Percentiles rank a stretch among this genome's conserved stretches.
These are phyloP conservation scores for Aphaenogaster floridana DNA, from an alignment of 1,140 invertebrate species.

Conservation along the genomic window DNA sequence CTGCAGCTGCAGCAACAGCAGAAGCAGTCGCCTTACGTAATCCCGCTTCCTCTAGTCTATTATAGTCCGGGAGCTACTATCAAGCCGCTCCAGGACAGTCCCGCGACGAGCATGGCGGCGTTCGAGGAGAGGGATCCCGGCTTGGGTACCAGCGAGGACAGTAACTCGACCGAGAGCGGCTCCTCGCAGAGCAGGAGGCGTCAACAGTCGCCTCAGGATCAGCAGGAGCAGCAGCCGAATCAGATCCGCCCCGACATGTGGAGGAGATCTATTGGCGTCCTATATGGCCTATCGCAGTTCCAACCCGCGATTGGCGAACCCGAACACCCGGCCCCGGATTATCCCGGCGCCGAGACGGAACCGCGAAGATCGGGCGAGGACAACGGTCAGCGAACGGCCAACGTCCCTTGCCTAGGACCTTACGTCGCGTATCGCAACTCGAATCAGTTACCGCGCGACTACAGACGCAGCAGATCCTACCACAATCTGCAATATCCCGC, in stretches of 20 bases:
- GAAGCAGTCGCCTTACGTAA: slow-evolving; percentile 89
- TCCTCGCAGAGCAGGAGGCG: slow-evolving; percentile 90
- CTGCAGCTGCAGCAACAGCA: background rate
- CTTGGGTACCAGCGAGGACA: slow-evolving; percentile 92
- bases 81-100: slow-evolving; percentile 77
- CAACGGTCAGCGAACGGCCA: slow-evolving; percentile 35
- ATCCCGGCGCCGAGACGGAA: slow-evolving; percentile 76
- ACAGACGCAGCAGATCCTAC: slow-evolving; percentile 81
- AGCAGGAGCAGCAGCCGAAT: slow-evolving; percentile 87
- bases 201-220: slow-evolving; percentile 79
- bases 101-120: slow-evolving; percentile 81
- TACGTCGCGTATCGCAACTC: slow-evolving; percentile 28
- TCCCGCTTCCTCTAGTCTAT: slow-evolving; percentile 90
- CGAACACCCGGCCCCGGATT: slow-evolving; percentile 79
- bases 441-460: slow-evolving; percentile 71
- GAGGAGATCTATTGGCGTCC: slow-evolving; percentile 89
- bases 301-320: slow-evolving; percentile 77
- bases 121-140: slow-evolving; percentile 94
- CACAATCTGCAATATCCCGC: slow-evolving; percentile 80
- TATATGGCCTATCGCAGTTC: slow-evolving; percentile 88
- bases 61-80: slow-evolving; percentile 58
- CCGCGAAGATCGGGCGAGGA: slow-evolving; percentile 3
- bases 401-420: slow-evolving; percentile 48
- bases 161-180: slow-evolving; percentile 84
- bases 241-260: slow-evolving; percentile 88